Evolutionary conservation across 1,140 invertebrate genomes (phyloP).

Genomic region (Drosophila baimaii): DNA sequence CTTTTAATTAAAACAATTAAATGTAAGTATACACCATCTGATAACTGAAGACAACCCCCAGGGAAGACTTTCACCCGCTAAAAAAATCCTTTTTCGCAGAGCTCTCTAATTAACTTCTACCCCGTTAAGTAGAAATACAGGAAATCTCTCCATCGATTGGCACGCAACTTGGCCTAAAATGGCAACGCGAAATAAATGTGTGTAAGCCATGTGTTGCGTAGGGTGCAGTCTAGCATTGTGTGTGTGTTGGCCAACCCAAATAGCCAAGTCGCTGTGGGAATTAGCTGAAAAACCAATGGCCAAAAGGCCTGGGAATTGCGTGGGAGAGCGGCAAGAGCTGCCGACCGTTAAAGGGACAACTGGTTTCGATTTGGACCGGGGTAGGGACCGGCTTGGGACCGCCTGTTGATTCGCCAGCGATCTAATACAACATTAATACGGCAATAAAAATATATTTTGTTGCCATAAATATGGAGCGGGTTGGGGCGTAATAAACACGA

Average conservation of each 20-base stretch:
- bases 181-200: slow-evolving; percentile 32
- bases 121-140: slow-evolving; percentile 11
- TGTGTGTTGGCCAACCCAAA: slow-evolving; percentile 30
- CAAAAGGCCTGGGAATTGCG: slow-evolving; percentile 31
- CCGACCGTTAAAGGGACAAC: slow-evolving; percentile 53
- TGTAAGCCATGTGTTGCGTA: slow-evolving; percentile 32
- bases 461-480: slow-evolving; percentile 63
- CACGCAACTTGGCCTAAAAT: slow-evolving; percentile 45
- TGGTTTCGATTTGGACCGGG: slow-evolving; percentile 29
- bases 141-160: slow-evolving; percentile 41
- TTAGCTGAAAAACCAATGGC: slow-evolving; percentile 28
- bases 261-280: slow-evolving; percentile 39
- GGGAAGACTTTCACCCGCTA: slow-evolving; percentile 33
- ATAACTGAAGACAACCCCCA: slow-evolving; percentile 8
- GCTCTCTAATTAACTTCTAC: slow-evolving; percentile 38
- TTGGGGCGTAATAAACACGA: slow-evolving; percentile 53
- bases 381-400: slow-evolving; percentile 10
- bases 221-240: slow-evolving; percentile 24
- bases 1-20: slow-evolving; percentile 27
- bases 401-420: slow-evolving; percentile 54
- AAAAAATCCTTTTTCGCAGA: slow-evolving; percentile 7
- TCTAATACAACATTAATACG: slow-evolving; percentile 67
- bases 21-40: slow-evolving; percentile 10
- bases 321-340: slow-evolving; percentile 42
- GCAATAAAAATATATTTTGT: slow-evolving; percentile 68